A percentile compares a stretch with the other conserved stretches of the same genome.
Conservation (phyloP, 2,113 vertebrate genomes). For the Neotragus moschatus region DNA sequence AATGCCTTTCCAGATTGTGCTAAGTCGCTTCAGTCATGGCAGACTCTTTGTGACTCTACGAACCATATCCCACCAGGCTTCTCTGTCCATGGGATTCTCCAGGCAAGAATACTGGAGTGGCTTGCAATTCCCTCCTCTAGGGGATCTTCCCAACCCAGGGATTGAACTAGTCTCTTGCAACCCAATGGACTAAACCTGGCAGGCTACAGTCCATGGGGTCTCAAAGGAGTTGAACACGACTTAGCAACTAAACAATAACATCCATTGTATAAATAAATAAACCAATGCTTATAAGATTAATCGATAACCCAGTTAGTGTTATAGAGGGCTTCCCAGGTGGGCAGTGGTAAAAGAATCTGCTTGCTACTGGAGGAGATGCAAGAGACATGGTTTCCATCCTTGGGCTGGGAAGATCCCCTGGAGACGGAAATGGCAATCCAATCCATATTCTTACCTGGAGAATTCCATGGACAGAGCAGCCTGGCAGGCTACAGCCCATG, state of each 20-base stretch:
- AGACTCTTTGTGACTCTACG: not conserved
- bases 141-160: not conserved
- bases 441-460: not conserved
- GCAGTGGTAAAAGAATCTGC: not conserved
- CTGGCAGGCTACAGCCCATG: not conserved
- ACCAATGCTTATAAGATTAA: not conserved
- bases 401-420: not conserved
- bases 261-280: not conserved
- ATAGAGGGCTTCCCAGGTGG: not conserved
- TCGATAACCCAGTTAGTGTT: fast-evolving
- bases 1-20: not conserved
- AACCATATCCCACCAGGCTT: not conserved
- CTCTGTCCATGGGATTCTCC: not conserved
- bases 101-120: not conserved
- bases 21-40: not conserved
- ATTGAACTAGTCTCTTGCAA: not conserved
- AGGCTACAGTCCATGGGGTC: not conserved
- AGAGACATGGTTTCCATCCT: not conserved
- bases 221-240: not conserved
- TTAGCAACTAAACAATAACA: not conserved
- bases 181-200: not conserved
- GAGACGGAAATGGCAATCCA: not conserved
- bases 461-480: not conserved
- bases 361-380: not conserved
- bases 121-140: not conserved